Base-by-base conservation (phyloP, 2,113 vertebrate species). In the Sylvilagus bachmani region DNA sequence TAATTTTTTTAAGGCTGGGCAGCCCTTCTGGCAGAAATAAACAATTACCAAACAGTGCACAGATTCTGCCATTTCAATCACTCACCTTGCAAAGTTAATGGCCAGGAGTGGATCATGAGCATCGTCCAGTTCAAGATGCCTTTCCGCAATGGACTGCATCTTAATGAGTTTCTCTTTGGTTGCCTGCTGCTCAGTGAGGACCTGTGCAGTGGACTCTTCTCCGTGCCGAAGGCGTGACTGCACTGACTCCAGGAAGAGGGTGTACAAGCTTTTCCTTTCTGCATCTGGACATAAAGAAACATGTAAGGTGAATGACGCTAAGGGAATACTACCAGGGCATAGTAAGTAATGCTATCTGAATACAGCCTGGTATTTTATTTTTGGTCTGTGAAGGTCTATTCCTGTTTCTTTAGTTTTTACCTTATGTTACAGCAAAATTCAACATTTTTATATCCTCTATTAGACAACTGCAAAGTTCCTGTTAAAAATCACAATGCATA, bases 61-160 rank as follows among this genome's bases (percentile, higher is more conserved):
- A 75, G 78, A 87, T 71, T 24, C 25, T 55, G 66, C 55, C 62
- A 24, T 62, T 49, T 91, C 33, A 53, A 53, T 16, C 21, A 66
- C 17, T 51, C 96, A 99, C 99, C 99, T 99, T 95, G 99, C 99
- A 97, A 99, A 99, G 97, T 99, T 99, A 96, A 99, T 99, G 94
- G 99, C 99, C 96, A 99, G 90, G 81, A 99, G 97, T 0, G 99
- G 99, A 85, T 99, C 99, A 0, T 99, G 99, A 82, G 99, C 97
- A 66, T 99, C 99, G 6, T 99, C 98, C 61, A 99, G 98, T 86
- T 99, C 98, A 91, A 99, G 98, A 87, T 99, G 99, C 69, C 98
- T 98, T 10, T 99, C 98, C n/a, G 99, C 98, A 69, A 99, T 99
- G 90, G 99, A 99, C 90, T 99, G 99, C 99, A 99, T 99, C 98